Evolutionary conservation across 1,140 invertebrate genomes (phyloP), one percentile per base, ranked within the genome.

Genomic region (Drosophila gunungcola): DNA sequence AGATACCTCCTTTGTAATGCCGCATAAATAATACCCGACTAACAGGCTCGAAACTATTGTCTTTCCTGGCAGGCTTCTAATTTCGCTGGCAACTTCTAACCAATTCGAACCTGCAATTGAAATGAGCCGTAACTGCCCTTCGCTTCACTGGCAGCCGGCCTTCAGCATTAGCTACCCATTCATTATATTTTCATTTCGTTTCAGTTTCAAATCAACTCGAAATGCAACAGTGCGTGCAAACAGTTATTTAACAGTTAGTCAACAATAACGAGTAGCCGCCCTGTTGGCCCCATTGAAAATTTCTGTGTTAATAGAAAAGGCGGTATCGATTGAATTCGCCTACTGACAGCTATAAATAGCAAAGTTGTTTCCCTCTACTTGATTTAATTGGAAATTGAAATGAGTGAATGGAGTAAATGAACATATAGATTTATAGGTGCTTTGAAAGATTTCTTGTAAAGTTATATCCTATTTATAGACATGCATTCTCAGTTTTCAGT

Each of bases 141-240:
- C 41, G 54, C 42, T 27, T 29, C 52, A 32, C 29, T 7, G 12
- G 32, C 60, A 42, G 12, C 60, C 54, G 38, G 34, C 9, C 11
- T 45, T 27, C 38, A 10, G n/a, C 13, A 43, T 11, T n/a, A 16
- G 29, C 29, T 11, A 34, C 21, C 34, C 65, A 48, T 48, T 70
- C 64, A 68, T 70, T 46, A 68, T 55, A 36, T 21, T 69, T 69
- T 70, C 67, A 70, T 48, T 70, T 68, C 53, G 42, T 48, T 70
- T 70, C 63, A 36, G 63, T 48, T 34, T 36, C 34, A 34, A 53
- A 64, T 65, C 60, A 53, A 65, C 63, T 68, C 64, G 46, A 65
- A 65, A 48, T 70, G 68, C 68, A 72, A 36, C 68, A 49, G 65
- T 29, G 65, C 68, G 68, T 57, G 51, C 67, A 41, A 70, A 36